Evolutionary conservation across 2,888 invertebrate species (phyloP).

Genomic region (Xanthostigma xanthostigma): DNA sequence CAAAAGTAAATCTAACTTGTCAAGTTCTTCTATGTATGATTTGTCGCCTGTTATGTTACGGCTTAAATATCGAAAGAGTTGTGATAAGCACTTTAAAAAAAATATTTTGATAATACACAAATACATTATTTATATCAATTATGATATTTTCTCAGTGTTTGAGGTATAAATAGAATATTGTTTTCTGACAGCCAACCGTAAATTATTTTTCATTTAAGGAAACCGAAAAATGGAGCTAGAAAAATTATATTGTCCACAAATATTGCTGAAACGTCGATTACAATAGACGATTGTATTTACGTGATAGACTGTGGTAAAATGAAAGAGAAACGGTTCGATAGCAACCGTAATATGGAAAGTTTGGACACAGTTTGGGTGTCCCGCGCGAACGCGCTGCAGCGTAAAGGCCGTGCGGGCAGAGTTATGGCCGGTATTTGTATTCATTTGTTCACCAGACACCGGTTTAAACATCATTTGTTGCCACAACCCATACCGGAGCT

Average conservation of each 20-base stretch:
- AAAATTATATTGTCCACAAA: slow-evolving; percentile 87
- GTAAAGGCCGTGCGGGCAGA: slow-evolving; percentile 81
- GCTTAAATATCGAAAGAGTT: no score
- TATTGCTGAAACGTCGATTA: slow-evolving; percentile 90
- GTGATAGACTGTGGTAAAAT: slow-evolving; percentile 86
- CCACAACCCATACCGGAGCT: slow-evolving; percentile 79
- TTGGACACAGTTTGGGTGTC: slow-evolving; percentile 83
- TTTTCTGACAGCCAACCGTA: no score
- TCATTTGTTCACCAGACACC: slow-evolving; percentile 68
- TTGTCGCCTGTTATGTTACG: no score
- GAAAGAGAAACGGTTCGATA: slow-evolving; percentile 75
- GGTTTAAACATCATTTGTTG: slow-evolving; percentile 47
- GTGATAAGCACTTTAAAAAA: no score
- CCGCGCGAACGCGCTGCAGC: slow-evolving; percentile 75
- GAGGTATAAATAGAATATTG: no score
- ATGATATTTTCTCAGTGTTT: no score
- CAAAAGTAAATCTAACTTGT: no score
- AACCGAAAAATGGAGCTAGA: slow-evolving; percentile 50
- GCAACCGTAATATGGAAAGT: slow-evolving; percentile 76
- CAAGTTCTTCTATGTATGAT: no score
- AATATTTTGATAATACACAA: no score
- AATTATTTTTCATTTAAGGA: slow-evolving; percentile 31
- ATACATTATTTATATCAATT: no score
- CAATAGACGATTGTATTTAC: slow-evolving; percentile 90
- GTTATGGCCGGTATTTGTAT: slow-evolving; percentile 79